phyloP scores from a whole-genome alignment of 1,140 invertebrate species.

The Drosophila persimilis region DNA sequence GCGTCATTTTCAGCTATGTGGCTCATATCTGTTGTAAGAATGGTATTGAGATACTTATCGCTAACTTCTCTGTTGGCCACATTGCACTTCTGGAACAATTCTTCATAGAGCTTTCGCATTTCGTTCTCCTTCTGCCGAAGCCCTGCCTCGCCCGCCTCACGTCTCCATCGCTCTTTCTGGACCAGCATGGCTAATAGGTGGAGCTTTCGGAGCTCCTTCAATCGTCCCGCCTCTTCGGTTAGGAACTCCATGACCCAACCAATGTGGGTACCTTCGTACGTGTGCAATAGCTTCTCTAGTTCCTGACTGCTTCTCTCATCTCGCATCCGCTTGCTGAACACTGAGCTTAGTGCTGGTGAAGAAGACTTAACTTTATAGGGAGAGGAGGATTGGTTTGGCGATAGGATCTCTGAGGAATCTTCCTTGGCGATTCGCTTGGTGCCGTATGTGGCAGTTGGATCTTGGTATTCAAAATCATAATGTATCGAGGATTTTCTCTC shows the following conservation, averaged over 20 bases:
- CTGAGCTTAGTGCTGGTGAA: too few relatives aligned
- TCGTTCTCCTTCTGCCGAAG: slow-evolving; percentile 86
- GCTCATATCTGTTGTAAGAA: slow-evolving; percentile 86
- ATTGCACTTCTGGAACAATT: slow-evolving; percentile 85
- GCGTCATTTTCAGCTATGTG: slow-evolving; percentile 85
- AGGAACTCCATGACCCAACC: slow-evolving; percentile 77
- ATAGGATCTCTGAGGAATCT: background rate
- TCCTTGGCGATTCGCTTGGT: background rate
- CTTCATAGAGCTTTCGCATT: slow-evolving; percentile 87
- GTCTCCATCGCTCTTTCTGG: slow-evolving; percentile 86
- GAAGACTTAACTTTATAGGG: too few relatives aligned
- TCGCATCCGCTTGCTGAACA: background rate
- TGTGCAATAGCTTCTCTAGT: slow-evolving; percentile 56
- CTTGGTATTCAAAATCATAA: slow-evolving; percentile 14
- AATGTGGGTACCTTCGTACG: slow-evolving; percentile 69
- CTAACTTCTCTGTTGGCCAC: slow-evolving; percentile 85
- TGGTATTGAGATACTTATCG: slow-evolving; percentile 87
- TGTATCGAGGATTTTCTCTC: background rate
- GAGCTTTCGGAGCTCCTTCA: slow-evolving; percentile 87
- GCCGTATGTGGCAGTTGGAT: background rate
- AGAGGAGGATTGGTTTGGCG: too few relatives aligned
- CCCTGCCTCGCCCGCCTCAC: slow-evolving; percentile 88
- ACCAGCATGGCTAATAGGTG: slow-evolving; percentile 88
- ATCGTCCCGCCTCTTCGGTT: slow-evolving; percentile 87
- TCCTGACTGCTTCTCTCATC: slow-evolving; percentile 47